A percentile compares a stretch with the other conserved stretches of the same genome.
Evolutionary conservation across 2,888 invertebrate species (phyloP).

Genomic region (Lochmaea capreae): DNA sequence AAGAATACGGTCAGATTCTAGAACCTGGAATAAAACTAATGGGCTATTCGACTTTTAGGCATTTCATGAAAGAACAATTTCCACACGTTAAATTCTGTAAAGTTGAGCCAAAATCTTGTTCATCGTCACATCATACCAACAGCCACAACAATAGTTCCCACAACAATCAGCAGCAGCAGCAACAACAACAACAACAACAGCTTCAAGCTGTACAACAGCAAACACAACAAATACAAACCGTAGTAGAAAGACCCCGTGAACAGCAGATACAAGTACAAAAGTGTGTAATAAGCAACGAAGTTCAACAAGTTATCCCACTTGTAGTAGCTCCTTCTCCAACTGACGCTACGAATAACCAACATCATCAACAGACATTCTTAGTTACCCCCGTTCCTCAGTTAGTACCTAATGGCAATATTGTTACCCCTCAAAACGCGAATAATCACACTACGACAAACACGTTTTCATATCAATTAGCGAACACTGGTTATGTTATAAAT

Average conservation of each 20-base stretch:
- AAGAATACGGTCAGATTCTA: conserved; percentile 77
- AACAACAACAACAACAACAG: conserved; percentile 65
- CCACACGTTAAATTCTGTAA: conserved; percentile 79
- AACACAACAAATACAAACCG: conserved; percentile 65
- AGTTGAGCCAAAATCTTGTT: conserved; percentile 70
- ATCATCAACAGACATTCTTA: conserved; percentile 74
- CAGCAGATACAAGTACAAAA: conserved; percentile 66
- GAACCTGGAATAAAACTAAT: conserved; percentile 80
- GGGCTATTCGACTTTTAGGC: conserved; percentile 84
- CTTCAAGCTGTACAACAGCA: conserved; percentile 58
- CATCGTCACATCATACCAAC: conserved; percentile 61
- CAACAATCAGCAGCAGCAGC: conserved; percentile 62
- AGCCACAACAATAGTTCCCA: conserved; percentile 56
- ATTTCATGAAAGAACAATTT: conserved; percentile 85
- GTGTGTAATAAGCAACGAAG: conserved; percentile 70
- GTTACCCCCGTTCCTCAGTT: conserved; percentile 76
- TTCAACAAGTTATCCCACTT: conserved; percentile 74
- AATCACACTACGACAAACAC: conserved; percentile 62
- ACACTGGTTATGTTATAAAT: conserved; percentile 65
- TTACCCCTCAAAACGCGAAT: conserved; percentile 59
- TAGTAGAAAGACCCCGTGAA: conserved; percentile 66
- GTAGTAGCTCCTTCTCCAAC: conserved; percentile 69
- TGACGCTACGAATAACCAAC: conserved; percentile 59
- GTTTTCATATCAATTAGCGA: conserved; percentile 65
- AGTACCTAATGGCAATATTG: conserved; percentile 66